phyloP scores from a whole-genome alignment of 2,113 vertebrate genomes.

The Microcebus jonahi region DNA sequence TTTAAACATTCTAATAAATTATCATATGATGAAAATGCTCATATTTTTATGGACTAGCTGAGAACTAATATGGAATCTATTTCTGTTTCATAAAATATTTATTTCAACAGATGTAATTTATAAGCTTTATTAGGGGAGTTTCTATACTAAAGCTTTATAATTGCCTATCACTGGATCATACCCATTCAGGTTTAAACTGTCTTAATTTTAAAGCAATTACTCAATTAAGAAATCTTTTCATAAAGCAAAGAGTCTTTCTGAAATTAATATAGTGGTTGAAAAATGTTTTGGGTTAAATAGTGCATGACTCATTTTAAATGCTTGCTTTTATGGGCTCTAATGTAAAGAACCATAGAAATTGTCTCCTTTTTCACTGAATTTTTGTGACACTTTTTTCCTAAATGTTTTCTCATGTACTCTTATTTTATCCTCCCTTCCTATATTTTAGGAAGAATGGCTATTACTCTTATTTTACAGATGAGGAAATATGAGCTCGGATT shows the following conservation, averaged over 20 bases:
- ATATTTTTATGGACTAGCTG: background rate
- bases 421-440: background rate
- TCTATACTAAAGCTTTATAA: background rate
- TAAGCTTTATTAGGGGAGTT: background rate
- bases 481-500: conserved; percentile 3
- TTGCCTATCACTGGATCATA: background rate
- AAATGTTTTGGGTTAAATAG: background rate
- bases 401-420: background rate
- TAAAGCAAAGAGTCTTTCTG: conserved; percentile 27
- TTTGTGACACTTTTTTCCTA: background rate
- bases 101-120: background rate
- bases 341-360: background rate
- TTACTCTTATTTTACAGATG: background rate
- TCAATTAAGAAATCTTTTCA: conserved; percentile 21
- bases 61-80: background rate
- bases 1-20: background rate
- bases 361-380: background rate
- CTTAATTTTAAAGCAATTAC: conserved; percentile 34
- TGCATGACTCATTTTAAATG: background rate
- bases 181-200: background rate
- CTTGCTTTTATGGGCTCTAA: background rate
- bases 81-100: conserved; percentile 45
- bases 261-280: conserved; percentile 8
- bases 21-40: background rate
- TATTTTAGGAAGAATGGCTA: background rate